Conservation (phyloP, 2,797 vertebrate genomes). For the Coregonus ussuriensis region DNA sequence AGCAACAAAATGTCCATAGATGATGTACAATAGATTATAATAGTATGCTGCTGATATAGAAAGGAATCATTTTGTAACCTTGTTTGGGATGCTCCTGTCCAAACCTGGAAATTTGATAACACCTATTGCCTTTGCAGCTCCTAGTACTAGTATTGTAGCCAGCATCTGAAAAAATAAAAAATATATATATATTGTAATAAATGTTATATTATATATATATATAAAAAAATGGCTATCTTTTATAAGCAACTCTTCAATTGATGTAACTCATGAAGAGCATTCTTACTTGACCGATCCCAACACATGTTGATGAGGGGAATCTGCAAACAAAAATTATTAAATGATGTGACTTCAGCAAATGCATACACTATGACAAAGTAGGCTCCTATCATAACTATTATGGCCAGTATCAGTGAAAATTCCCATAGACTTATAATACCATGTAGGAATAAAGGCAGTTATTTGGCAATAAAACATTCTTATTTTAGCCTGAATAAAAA, state of each 20-base stretch:
- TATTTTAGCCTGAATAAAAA: too few relatives aligned
- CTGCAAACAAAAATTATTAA: conserved; percentile 64
- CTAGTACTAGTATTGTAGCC: conserved; percentile 88
- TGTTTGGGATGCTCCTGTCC: conserved; percentile 83
- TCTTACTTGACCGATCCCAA: conserved; percentile 93
- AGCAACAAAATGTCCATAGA: not conserved
- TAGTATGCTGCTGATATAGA: not conserved
- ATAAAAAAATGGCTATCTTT: not conserved
- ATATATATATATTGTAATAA: not conserved
- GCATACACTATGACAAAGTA: too few relatives aligned
- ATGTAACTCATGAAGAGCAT: not conserved
- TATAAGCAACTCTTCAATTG: not conserved
- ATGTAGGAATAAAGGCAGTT: too few relatives aligned
- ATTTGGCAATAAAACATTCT: too few relatives aligned
- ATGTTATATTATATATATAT: too few relatives aligned
- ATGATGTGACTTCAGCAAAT: conserved; percentile 2
- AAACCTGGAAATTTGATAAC: conserved; percentile 90
- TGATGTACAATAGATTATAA: not conserved
- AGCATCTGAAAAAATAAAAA: conserved; percentile 87
- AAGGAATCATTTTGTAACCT: conserved; percentile 71
- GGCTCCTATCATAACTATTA: too few relatives aligned
- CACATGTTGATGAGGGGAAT: conserved; percentile 93
- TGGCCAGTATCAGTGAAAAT: too few relatives aligned
- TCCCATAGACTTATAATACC: too few relatives aligned
- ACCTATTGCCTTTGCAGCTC: conserved; percentile 85